Percentiles rank a stretch among this genome's conserved stretches.
phyloP scores from a whole-genome alignment of 2,113 vertebrate genomes.

The Gobiocypris rarus region DNA sequence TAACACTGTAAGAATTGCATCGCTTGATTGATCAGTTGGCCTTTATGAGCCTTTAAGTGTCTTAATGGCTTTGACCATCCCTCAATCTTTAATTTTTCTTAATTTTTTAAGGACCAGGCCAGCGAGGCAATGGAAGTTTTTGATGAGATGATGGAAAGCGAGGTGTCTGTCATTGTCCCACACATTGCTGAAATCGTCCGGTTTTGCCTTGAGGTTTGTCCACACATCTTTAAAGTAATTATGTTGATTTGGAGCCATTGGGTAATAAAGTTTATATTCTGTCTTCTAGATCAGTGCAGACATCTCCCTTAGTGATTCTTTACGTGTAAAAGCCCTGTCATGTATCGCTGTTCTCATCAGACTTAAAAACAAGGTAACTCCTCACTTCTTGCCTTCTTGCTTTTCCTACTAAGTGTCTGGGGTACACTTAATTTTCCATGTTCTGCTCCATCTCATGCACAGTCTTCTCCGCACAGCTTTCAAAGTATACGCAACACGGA shows the following conservation, averaged over 20 bases:
- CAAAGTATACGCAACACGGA: too few relatives aligned
- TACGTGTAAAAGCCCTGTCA: slow-evolving; percentile 84
- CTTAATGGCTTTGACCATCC: not conserved
- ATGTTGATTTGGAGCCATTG: not conserved
- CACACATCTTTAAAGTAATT: not conserved
- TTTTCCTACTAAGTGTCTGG: not conserved
- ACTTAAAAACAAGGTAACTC: slow-evolving; percentile 81
- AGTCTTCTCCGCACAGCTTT: too few relatives aligned
- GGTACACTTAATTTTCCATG: not conserved
- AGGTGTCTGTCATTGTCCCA: slow-evolving; percentile 82
- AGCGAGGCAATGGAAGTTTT: slow-evolving; percentile 87
- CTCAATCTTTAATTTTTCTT: not conserved
- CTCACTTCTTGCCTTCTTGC: not conserved
- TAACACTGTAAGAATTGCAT: not conserved
- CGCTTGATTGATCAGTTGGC: not conserved
- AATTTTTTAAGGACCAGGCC: slow-evolving; percentile 77
- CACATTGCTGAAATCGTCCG: slow-evolving; percentile 79
- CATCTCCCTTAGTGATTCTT: slow-evolving; percentile 70
- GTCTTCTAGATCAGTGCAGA: slow-evolving; percentile 78
- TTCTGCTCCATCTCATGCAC: too few relatives aligned
- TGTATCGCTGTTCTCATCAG: slow-evolving; percentile 84
- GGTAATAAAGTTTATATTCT: not conserved
- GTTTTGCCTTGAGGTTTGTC: slow-evolving; percentile 83
- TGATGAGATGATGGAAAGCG: slow-evolving; percentile 87
- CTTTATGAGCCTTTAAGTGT: not conserved